Evolutionary conservation across 2,888 invertebrate genomes (phyloP).

Genomic region (Nephrotoma appendiculata): DNA sequence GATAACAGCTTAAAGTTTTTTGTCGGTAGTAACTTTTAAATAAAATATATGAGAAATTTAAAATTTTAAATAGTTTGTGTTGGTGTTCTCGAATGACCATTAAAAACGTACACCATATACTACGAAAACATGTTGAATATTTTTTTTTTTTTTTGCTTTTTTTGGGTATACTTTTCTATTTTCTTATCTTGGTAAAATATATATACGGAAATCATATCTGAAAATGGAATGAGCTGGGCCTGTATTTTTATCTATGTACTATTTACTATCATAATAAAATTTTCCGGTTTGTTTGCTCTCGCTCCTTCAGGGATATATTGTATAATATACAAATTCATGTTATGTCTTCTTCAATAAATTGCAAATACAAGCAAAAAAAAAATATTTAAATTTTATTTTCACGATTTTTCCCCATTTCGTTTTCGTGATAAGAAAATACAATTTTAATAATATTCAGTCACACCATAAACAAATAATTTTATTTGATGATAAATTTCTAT

Average conservation of each 20-base stretch:
- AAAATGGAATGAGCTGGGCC: too few species aligned
- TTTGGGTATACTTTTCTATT: too few species aligned
- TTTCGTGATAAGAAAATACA: not conserved
- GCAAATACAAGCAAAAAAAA: not conserved
- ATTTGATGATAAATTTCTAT: not conserved
- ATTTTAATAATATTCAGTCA: not conserved
- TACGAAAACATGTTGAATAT: too few species aligned
- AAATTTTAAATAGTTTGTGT: too few species aligned
- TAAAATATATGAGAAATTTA: too few species aligned
- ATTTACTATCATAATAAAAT: not conserved
- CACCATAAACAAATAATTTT: not conserved
- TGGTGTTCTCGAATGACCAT: too few species aligned
- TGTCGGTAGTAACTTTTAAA: too few species aligned
- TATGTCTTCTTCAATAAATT: not conserved
- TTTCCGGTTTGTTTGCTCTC: not conserved
- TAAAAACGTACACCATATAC: too few species aligned
- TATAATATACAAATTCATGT: not conserved
- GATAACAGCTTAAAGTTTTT: too few species aligned
- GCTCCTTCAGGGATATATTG: not conserved
- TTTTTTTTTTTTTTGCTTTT: too few species aligned
- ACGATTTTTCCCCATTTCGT: not conserved
- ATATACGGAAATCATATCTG: too few species aligned
- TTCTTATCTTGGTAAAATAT: too few species aligned
- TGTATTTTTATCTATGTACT: not conserved
- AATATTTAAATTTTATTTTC: not conserved